Conservation (phyloP, 2,797 vertebrate genomes). For the Dryobates pubescens region DNA sequence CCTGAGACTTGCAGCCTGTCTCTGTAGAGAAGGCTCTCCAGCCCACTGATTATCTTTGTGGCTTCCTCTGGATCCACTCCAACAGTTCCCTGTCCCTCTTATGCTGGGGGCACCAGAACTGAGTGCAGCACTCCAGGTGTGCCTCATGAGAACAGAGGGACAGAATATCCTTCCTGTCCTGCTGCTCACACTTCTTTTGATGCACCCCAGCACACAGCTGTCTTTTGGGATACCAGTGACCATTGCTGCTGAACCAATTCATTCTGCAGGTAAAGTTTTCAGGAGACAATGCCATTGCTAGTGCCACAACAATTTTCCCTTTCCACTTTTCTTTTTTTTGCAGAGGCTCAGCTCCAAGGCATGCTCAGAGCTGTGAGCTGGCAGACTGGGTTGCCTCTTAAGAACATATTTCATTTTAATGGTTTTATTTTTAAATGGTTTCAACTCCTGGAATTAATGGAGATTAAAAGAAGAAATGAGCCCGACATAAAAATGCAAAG, state of each 20-base stretch:
- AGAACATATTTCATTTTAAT: constrained; percentile 36
- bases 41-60: no score
- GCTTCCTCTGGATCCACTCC: no score
- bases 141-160: no score
- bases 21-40: no score
- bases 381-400: constrained; percentile 9
- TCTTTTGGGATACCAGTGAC: no score
- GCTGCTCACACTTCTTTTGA: no score
- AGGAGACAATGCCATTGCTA: not conserved
- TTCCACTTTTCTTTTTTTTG: not conserved
- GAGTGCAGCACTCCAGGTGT: no score
- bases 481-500: constrained; percentile 8
- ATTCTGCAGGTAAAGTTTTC: constrained; percentile 27
- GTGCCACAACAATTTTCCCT: not conserved
- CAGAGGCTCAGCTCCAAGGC: not conserved
- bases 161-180: no score
- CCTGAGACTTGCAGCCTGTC: no score
- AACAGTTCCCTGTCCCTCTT: no score
- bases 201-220: no score
- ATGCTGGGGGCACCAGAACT: no score
- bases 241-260: not conserved
- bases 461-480: constrained; percentile 24
- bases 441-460: constrained; percentile 42
- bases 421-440: constrained; percentile 53
- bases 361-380: not conserved